Percentiles rank a stretch among this genome's conserved stretches.
phyloP scores from a whole-genome alignment of 2,113 vertebrate species.

The Megaceryle torquata region DNA sequence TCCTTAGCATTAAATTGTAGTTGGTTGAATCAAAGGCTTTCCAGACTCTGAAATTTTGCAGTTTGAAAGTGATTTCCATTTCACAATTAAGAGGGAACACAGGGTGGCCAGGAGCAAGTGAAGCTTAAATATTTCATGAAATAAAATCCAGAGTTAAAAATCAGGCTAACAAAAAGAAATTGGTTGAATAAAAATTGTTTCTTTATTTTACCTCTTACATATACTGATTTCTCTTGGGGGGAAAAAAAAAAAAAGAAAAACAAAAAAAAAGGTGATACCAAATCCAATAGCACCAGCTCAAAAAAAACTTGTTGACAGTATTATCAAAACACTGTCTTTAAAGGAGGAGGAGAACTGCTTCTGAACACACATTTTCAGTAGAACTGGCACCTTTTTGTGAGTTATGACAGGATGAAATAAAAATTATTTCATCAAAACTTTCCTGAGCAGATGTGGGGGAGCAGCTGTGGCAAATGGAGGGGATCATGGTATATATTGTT shows the following conservation, averaged over 20 bases:
- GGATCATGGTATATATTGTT: neutral
- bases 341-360: neutral
- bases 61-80: neutral
- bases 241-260: neutral
- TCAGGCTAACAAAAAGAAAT: neutral
- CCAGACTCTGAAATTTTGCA: neutral
- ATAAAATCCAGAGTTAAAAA: neutral
- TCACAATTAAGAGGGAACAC: neutral
- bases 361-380: neutral
- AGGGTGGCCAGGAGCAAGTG: neutral
- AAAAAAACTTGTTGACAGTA: neutral
- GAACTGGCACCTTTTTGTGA: neutral
- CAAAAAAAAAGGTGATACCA: neutral
- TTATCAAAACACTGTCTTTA: neutral
- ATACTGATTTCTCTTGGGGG: neutral
- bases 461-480: neutral
- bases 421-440: neutral
- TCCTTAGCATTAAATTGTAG: neutral
- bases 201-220: neutral
- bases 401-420: neutral
- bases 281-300: neutral
- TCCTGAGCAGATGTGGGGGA: neutral
- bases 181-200: fast-evolving
- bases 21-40: neutral
- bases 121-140: neutral